Conservation (phyloP, 2,113 vertebrate species). For the Lophochroa leadbeateri region DNA sequence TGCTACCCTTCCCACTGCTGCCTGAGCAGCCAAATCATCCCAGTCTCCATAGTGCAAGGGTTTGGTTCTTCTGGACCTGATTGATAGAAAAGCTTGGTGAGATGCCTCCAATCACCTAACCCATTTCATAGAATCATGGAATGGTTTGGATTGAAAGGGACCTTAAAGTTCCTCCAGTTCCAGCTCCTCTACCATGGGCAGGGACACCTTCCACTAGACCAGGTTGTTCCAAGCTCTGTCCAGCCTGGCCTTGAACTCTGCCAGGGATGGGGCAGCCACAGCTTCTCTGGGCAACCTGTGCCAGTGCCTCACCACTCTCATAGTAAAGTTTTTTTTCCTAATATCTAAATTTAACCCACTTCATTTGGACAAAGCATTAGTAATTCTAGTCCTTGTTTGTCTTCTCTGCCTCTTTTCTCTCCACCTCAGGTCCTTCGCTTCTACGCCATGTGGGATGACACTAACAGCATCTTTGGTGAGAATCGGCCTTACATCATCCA, state of each 20-base stretch:
- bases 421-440: constrained; percentile 88
- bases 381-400: background rate
- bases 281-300: background rate
- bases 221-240: background rate
- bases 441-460: constrained; percentile 86
- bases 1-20: background rate
- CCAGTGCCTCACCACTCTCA: background rate
- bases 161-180: background rate
- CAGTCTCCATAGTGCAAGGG: background rate
- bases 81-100: background rate
- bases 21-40: background rate
- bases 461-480: constrained; percentile 74
- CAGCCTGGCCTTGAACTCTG: background rate
- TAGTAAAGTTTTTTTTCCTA: background rate
- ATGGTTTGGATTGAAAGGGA: background rate
- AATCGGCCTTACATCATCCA: constrained; percentile 80
- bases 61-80: background rate
- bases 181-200: background rate
- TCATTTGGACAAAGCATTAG: background rate
- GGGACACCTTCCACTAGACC: background rate
- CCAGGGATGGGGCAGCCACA: background rate
- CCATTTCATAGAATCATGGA: background rate
- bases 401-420: background rate
- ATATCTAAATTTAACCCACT: background rate
- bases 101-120: background rate